Conservation (phyloP, 2,113 vertebrate genomes). For the Hyperopisus bebe region DNA sequence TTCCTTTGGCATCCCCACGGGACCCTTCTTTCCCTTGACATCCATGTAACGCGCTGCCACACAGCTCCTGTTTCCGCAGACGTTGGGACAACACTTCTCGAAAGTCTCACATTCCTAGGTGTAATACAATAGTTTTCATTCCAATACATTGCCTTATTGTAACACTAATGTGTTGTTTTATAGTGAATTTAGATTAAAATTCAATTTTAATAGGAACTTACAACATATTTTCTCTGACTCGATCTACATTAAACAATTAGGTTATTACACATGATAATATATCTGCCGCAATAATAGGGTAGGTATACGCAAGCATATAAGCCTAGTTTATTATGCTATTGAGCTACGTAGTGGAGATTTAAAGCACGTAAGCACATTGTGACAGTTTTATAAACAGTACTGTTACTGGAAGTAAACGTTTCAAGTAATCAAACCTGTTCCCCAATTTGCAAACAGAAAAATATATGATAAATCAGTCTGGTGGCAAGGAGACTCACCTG, state of each 20-base stretch:
- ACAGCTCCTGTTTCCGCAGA: constrained; percentile 87
- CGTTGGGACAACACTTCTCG: constrained; percentile 95
- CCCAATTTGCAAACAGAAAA: background rate
- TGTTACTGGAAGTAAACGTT: background rate
- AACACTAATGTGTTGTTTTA: background rate
- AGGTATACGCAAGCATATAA: background rate
- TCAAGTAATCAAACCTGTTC: background rate
- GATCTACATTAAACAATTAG: background rate
- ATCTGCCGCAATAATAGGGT: background rate
- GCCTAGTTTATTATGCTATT: background rate
- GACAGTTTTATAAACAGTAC: background rate
- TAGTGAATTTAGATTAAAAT: background rate
- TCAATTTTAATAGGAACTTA: background rate
- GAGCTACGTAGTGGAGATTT: background rate
- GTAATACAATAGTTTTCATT: constrained; percentile 13
- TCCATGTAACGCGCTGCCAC: constrained; percentile 86
- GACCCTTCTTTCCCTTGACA: constrained; percentile 67
- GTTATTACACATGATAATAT: background rate
- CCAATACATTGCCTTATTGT: background rate
- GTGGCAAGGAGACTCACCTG: constrained; percentile 64
- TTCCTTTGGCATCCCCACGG: constrained; percentile 75
- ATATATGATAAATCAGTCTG: background rate
- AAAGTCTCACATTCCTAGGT: constrained; percentile 84
- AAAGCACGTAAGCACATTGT: background rate
- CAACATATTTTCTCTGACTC: background rate